Conservation (phyloP, 2,797 vertebrate species). For the Salmo trutta region DNA sequence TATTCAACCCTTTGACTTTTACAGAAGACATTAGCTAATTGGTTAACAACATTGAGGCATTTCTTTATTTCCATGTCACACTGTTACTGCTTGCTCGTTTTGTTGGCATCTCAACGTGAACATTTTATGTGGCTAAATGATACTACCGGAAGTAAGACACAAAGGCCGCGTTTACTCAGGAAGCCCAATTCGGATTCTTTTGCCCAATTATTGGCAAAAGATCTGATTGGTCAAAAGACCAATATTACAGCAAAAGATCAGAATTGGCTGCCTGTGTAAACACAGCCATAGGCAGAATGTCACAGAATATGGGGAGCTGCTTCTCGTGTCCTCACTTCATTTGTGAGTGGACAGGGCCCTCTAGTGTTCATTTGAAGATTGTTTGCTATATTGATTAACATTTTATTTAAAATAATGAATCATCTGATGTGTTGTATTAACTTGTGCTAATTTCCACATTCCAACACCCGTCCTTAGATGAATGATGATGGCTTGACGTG, state of each 20-base stretch:
- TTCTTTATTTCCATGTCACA: not conserved
- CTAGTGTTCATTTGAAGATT: conserved; percentile 60
- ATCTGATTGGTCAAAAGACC: too few species aligned
- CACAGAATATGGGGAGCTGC: conserved; percentile 1
- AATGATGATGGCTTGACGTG: conserved; percentile 39
- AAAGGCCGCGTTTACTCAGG: conserved; percentile 38
- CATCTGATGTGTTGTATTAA: conserved; percentile 14
- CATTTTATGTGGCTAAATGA: conserved; percentile 40
- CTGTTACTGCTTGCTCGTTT: too few species aligned
- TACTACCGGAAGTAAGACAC: conserved; percentile 25
- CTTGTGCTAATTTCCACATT: conserved; percentile 7
- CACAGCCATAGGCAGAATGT: not conserved
- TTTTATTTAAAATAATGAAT: not conserved
- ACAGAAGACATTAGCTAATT: not conserved
- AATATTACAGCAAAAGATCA: not conserved
- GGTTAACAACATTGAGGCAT: not conserved
- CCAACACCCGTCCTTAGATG: not conserved
- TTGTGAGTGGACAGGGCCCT: conserved; percentile 71
- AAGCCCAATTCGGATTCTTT: not conserved
- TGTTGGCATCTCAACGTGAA: conserved; percentile 14
- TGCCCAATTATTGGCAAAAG: not conserved
- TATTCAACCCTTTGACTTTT: not conserved
- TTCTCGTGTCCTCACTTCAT: conserved; percentile 45
- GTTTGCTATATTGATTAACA: not conserved
- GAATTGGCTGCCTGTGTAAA: not conserved